These are phyloP conservation scores for Mus caroli DNA, from an alignment of 2,797 vertebrate species.

Conservation along the genomic window DNA sequence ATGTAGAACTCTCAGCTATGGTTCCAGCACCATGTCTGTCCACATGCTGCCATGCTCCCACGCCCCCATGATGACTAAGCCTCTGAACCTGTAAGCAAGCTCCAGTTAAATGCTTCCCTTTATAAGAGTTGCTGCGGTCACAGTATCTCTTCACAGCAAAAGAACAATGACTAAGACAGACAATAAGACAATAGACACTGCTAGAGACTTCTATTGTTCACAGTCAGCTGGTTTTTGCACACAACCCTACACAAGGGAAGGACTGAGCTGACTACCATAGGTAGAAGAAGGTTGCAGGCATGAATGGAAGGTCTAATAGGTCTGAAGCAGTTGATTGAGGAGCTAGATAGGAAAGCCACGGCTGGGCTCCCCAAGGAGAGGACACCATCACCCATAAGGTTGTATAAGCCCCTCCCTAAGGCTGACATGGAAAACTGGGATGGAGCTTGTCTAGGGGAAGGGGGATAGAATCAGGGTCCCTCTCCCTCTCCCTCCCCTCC, in stretches of 20 bases:
- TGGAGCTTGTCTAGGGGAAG: background rate
- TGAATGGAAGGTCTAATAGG: background rate
- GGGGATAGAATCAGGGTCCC: background rate
- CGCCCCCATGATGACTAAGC: background rate
- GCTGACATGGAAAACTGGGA: background rate
- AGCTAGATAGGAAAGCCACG: background rate
- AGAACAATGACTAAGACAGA: background rate
- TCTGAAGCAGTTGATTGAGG: background rate
- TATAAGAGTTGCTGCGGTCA: background rate
- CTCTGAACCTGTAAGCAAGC: background rate
- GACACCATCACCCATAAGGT: background rate
- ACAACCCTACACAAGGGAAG: background rate
- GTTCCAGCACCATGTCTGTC: background rate
- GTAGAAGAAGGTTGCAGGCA: background rate
- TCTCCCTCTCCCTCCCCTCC: background rate
- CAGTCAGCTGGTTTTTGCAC: background rate
- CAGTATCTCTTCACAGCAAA: background rate
- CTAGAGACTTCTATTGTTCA: background rate
- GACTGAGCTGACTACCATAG: background rate
- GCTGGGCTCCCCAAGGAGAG: background rate
- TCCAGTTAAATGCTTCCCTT: background rate
- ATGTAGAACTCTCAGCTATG: background rate
- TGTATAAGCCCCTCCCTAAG: background rate
- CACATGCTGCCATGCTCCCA: background rate
- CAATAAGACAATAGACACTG: background rate